A percentile compares a stretch with the other conserved stretches of the same genome.
phyloP scores from a whole-genome alignment of 2,888 invertebrate genomes.

The Pediacus dermestoides region DNA sequence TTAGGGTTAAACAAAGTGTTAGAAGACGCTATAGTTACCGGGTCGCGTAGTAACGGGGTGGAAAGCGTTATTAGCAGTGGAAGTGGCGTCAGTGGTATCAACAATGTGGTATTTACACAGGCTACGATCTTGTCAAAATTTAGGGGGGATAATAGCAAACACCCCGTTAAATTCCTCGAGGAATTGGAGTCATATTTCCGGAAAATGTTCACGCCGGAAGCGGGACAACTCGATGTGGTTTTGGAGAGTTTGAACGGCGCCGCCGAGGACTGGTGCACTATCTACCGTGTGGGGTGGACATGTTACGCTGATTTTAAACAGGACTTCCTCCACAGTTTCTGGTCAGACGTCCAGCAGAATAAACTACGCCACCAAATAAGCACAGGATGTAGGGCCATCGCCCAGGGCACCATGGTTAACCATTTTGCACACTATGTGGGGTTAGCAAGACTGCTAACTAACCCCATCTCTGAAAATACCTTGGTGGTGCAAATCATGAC shows the following conservation, averaged over 20 bases:
- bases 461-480: conserved; percentile 5
- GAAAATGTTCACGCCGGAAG: neutral
- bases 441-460: conserved; percentile 8
- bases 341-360: conserved; percentile 10
- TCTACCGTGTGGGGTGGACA: conserved; percentile 2
- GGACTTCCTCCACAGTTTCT: conserved; percentile 7
- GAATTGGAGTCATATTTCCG: neutral
- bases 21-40: too few species aligned
- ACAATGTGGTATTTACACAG: neutral
- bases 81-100: too few species aligned
- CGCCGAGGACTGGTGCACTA: neutral
- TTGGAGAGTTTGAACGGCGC: neutral
- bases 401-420: conserved; percentile 7
- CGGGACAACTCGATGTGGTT: neutral
- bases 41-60: too few species aligned
- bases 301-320: conserved; percentile 4
- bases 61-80: too few species aligned
- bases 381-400: neutral
- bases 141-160: conserved; percentile 1
- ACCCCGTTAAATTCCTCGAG: neutral
- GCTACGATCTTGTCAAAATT: neutral
- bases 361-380: conserved; percentile 6
- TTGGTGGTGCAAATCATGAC: conserved; percentile 9
- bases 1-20: too few species aligned
- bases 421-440: conserved; percentile 10